Evolutionary conservation across 2,888 invertebrate species (phyloP).

Genomic region (Linnaemya tessellans): DNA sequence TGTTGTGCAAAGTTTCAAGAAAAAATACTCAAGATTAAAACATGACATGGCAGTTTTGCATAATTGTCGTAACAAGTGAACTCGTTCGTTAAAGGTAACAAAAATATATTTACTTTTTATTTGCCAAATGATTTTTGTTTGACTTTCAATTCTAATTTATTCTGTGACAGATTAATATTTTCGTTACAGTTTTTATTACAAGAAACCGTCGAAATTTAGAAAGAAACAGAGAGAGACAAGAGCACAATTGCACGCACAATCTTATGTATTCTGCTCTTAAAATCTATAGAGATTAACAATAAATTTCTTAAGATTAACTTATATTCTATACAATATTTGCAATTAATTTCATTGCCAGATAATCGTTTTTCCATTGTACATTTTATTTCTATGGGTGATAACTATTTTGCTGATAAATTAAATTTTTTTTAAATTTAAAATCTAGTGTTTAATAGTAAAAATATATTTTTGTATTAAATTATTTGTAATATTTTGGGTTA

Average conservation of each 20-base stretch:
- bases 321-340: not conserved
- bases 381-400: not conserved
- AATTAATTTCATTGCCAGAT: not conserved
- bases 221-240: not conserved
- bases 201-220: too few relatives aligned
- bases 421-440: not conserved
- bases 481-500: constrained; percentile 13
- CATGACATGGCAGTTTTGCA: not conserved
- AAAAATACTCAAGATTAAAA: not conserved
- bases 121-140: too few relatives aligned
- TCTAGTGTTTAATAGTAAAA: not conserved
- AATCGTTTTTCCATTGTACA: not conserved
- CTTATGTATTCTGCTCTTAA: not conserved
- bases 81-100: too few relatives aligned
- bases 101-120: too few relatives aligned
- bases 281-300: not conserved
- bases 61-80: not conserved
- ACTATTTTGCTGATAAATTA: not conserved
- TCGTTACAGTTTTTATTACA: too few relatives aligned
- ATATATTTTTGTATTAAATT: constrained; percentile 32
- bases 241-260: not conserved
- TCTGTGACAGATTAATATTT: too few relatives aligned
- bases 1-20: not conserved
- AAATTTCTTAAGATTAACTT: not conserved
- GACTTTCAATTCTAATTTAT: too few relatives aligned